phyloP scores from a whole-genome alignment of 2,113 vertebrate genomes.

The Phylloscopus trochilus region DNA sequence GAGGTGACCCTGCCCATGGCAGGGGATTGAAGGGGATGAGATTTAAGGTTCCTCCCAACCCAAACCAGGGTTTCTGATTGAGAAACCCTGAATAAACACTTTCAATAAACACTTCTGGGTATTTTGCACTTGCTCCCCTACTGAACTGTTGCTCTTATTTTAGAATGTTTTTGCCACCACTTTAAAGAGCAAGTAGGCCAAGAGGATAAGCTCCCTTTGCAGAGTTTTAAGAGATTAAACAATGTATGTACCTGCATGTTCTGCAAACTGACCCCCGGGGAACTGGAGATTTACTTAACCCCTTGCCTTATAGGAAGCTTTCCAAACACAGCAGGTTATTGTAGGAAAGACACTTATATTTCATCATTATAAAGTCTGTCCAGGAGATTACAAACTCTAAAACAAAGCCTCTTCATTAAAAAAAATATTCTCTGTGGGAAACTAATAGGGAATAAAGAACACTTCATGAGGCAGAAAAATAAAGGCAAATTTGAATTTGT shows the following conservation, averaged over 20 bases:
- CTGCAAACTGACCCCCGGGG: background rate
- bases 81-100: too few species aligned
- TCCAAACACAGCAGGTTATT: conserved; percentile 26
- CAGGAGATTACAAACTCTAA: conserved; percentile 45
- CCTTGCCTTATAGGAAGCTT: background rate
- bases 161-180: background rate
- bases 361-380: conserved; percentile 40
- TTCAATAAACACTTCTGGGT: background rate
- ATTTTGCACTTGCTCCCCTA: background rate
- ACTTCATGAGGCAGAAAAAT: conserved; percentile 27
- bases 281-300: conserved; percentile 6
- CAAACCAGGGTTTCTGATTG: background rate
- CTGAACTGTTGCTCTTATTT: background rate
- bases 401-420: conserved; percentile 48
- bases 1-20: background rate
- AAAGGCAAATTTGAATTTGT: conserved; percentile 37
- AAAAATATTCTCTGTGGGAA: conserved; percentile 44
- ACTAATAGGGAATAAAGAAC: conserved; percentile 51
- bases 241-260: background rate
- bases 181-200: background rate
- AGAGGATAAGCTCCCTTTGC: background rate
- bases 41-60: background rate
- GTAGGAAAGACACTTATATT: background rate
- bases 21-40: background rate
- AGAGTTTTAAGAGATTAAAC: background rate